Evolutionary conservation across 2,888 invertebrate species (phyloP), one percentile per base, ranked within the genome.

Genomic region (Sarcophaga subvicina): DNA sequence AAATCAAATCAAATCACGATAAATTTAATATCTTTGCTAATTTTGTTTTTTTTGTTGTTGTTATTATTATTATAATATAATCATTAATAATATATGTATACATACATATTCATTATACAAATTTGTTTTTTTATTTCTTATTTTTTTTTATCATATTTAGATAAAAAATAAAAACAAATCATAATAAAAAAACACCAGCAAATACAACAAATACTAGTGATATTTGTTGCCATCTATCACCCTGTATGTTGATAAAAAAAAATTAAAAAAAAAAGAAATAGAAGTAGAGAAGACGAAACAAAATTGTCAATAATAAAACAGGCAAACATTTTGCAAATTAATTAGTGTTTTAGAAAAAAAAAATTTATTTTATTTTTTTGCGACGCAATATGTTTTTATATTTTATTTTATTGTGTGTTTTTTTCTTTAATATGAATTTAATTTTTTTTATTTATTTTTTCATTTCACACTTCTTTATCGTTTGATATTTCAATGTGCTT

Each of bases 301-400:
- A 73, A 59, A 54, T n/a, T 75, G 79, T 64, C 64, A 17, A 84
- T 75, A 83, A 79, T 73, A 79, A 79, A n/a, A 73, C 69, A 75
- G 49, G 47, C 67, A 83, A 83, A 78, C 72, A 79, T 78, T 14
- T 69, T 59, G 22, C 12, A 66, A 79, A 79, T 79, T 79, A 78
- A 79, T 83, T 27, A 59, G 72, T 72, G 54, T 45, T 62, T 49
- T 69, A 70, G 22, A 78, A 4, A 54, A 3, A 54, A 17, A 14
- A 14, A 79, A 63, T 67, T 63, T 63, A 63, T 64, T 73, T 64
- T 64, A 80, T 84, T 80, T 70, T 76, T 84, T 79, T 80, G 79
- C 83, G 79, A 75, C 83, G 83, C 79, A 84, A 49, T 72, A 67
- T 45, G 27, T 67, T 72, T 45, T 73, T 54, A 12, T 54, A 25